These are phyloP conservation scores for Erebia palarica DNA, from an alignment of 2,888 invertebrate species.

Conservation along the genomic window DNA sequence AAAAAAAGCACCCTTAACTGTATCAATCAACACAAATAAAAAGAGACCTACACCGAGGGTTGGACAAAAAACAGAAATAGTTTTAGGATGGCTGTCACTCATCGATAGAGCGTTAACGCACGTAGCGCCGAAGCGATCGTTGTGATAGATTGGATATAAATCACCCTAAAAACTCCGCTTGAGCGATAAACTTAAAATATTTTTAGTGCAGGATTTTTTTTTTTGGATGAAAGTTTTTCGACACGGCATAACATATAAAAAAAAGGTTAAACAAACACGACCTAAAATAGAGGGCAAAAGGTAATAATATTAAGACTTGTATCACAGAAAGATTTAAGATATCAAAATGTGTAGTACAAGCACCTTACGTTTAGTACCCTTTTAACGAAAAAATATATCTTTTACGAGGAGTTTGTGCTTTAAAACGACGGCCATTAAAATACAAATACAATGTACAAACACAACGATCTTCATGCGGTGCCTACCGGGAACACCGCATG, in stretches of 20 bases:
- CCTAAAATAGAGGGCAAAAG: background rate
- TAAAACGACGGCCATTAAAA: conserved; percentile 5
- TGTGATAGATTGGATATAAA: conserved; percentile 58
- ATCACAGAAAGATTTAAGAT: background rate
- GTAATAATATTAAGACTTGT: background rate
- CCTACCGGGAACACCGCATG: conserved; percentile 30
- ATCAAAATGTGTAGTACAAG: background rate
- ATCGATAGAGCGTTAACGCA: conserved; percentile 46
- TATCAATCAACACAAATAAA: conserved; percentile 34
- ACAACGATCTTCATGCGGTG: conserved; percentile 21
- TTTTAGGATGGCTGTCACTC: conserved; percentile 45
- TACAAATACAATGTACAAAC: conserved; percentile 1
- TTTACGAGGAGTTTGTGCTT: conserved; percentile 6
- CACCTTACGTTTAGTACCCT: background rate
- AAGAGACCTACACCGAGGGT: conserved; percentile 34
- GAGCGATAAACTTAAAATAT: conserved; percentile 5
- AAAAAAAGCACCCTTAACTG: conserved; percentile 25
- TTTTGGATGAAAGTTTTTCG: background rate
- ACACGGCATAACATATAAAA: background rate
- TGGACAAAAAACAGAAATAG: conserved; percentile 43
- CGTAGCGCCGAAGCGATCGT: conserved; percentile 47
- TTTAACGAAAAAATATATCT: background rate
- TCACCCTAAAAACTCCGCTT: conserved; percentile 44
- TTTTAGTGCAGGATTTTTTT: background rate
- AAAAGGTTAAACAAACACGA: background rate